Evolutionary conservation across 2,888 invertebrate species (phyloP).

Genomic region (Sphaerophoria rueppellii): DNA sequence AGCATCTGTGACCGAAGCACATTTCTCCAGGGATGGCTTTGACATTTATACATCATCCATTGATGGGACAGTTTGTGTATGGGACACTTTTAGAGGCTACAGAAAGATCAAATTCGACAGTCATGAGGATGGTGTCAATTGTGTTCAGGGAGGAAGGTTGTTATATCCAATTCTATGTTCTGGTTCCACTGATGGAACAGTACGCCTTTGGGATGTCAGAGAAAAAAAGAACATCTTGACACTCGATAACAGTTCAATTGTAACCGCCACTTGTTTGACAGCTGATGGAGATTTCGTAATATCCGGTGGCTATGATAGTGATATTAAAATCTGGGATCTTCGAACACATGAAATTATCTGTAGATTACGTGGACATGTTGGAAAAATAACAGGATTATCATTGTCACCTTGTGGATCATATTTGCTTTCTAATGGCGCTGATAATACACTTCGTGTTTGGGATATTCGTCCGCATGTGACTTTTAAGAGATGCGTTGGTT

Average conservation of each 20-base stretch:
- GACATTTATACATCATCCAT: constrained; percentile 95
- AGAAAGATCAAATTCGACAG: constrained; percentile 95
- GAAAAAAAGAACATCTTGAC: constrained; percentile 89
- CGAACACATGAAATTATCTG: constrained; percentile 92
- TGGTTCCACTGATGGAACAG: constrained; percentile 95
- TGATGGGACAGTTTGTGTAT: constrained; percentile 96
- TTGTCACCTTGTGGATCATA: constrained; percentile 87
- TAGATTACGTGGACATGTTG: constrained; percentile 97
- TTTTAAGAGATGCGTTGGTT: constrained; percentile 94
- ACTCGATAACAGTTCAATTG: constrained; percentile 87
- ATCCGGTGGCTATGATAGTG: constrained; percentile 97
- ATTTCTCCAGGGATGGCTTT: constrained; percentile 91
- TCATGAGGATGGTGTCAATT: constrained; percentile 89
- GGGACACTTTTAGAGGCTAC: constrained; percentile 95
- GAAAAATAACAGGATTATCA: constrained; percentile 95
- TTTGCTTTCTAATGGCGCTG: constrained; percentile 97
- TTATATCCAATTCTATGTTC: constrained; percentile 96
- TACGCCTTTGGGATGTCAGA: constrained; percentile 96
- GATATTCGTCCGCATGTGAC: constrained; percentile 98
- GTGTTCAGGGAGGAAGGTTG: constrained; percentile 86
- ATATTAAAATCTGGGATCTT: constrained; percentile 98
- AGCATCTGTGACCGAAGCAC: constrained; percentile 96
- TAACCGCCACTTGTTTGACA: constrained; percentile 95
- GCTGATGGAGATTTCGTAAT: constrained; percentile 97
- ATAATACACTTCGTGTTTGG: constrained; percentile 97